Evolutionary conservation across 2,797 vertebrate species (phyloP), one percentile per base, ranked within the genome.

Genomic region (Crocidura indochinensis): DNA sequence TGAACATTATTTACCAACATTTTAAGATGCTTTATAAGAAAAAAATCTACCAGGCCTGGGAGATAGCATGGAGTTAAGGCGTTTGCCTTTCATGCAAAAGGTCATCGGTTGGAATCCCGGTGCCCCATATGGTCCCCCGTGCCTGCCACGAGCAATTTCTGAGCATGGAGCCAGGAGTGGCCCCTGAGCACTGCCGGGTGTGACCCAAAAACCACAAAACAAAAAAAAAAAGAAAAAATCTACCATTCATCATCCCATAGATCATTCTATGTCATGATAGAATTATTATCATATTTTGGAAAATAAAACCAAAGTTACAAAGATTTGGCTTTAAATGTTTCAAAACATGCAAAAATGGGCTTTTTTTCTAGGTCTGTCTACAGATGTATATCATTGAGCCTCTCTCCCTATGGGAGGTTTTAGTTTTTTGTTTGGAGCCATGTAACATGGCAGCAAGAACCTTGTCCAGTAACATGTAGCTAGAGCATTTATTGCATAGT

Each of bases 291-390:
- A 53, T 38, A 7, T 89, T 91, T 89, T 19, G 49, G 10, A 17
- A 47, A 56, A 88, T 38, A 77, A 77, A 90, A 76, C 31, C 51
- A 22, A 73, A 84, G 38, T 4, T 71, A 73, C 90, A 20, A 69
- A 76, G 60, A 22, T 4, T 29, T 77, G 27, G 15, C 12, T 76
- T 87, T 79, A 67, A 87, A 68, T 22, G 14, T 62, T 79, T 85
- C 31, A n/a, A 80, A 91, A 11, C 19, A 76, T 65, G 51, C 12
- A 38, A 38, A 38, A 38, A 38, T 38, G 38, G 38, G 38, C 5
- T 38, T 38, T 38, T 53, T 53, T 53, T 53, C 51, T 53, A 53
- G 51, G 51, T 12, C 29, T 4, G 11, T 27, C 27, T 71, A 74
- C 5, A 56, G 44, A 75, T 26, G 46, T 62, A 87, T 27, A 11